Evolutionary conservation across 1,140 invertebrate species (phyloP), one percentile per base, ranked within the genome.

Genomic region (Zaprionus ornatus): DNA sequence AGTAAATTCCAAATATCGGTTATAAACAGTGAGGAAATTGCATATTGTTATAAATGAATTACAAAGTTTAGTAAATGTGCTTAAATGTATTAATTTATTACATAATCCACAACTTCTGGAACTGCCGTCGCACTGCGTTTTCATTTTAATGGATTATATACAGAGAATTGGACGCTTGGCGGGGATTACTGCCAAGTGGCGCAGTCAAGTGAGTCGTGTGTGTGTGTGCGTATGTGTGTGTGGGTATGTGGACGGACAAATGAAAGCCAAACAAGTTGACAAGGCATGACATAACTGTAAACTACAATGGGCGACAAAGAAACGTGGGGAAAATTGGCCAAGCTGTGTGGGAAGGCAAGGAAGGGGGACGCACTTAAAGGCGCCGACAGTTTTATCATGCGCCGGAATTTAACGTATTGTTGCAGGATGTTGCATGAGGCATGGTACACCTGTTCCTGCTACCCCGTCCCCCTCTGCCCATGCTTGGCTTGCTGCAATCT

Each of bases 191-290:
- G 78, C 10, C 61, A 50, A 50, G 35, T 45, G 65, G 32, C 75
- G 32, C 66, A 63, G 74, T 70, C 57, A 77, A 74, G 69, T 69
- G 59, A 56, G 69, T 66, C 73, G 64, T 68, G 50, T 19, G 40
- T 55, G 45, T 67, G 68, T 81, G 82, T 66, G 65, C 82, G 83
- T 69, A 60, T 74, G 42, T 70, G 68, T 79, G 82, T 66, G 65
- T 86, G 83, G 9, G 29, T 29, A 3, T 75, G 69, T 83, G 84
- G 80, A 88, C 84, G 65, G 62, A 32, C 70, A 80, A 88, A 88
- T 88, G 80, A 88, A 86, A 83, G 84, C 84, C 83, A 86, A 86
- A 88, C 80, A 86, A 88, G 80, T 74, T 75, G 70, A 87, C 60
- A 63, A 55, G 48, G 42, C 83, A 82, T 87, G 82, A 86, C 77